phyloP scores from a whole-genome alignment of 2,797 vertebrate genomes.

The Pantherophis alleghaniensis region DNA sequence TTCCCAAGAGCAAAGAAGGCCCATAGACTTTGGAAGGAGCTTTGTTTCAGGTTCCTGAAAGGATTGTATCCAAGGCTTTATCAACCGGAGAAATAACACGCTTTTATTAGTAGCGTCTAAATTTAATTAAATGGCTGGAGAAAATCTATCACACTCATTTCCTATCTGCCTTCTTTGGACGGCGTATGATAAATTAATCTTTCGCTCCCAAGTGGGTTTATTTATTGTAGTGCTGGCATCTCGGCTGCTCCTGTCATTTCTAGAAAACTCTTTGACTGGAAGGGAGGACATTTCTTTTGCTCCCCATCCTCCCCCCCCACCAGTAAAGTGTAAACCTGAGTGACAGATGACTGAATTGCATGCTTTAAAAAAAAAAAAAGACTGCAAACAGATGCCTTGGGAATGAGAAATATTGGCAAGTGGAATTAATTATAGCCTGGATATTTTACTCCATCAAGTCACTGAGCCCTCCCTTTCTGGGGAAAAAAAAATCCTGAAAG shows the following conservation, averaged over 20 bases:
- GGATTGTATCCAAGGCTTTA: background rate
- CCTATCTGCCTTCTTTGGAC: conserved; percentile 5
- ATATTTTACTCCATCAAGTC: background rate
- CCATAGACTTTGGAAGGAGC: background rate
- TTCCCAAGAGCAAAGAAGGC: background rate
- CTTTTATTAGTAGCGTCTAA: conserved; percentile 1
- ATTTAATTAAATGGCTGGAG: conserved; percentile 23
- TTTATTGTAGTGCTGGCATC: background rate
- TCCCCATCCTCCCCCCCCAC: too few species aligned
- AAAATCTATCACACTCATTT: conserved; percentile 28
- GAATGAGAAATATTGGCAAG: background rate
- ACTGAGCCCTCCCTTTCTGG: background rate
- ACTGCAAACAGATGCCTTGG: background rate
- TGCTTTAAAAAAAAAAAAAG: background rate
- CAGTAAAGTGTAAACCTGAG: background rate
- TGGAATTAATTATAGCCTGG: background rate
- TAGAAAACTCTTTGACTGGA: background rate
- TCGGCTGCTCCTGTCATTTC: background rate
- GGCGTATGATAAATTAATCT: background rate
- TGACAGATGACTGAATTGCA: background rate
- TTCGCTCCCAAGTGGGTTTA: background rate
- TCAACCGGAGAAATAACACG: background rate
- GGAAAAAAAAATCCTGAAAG: background rate
- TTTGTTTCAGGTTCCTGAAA: background rate
- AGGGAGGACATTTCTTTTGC: background rate